Evolutionary conservation across 2,888 invertebrate genomes (phyloP), one percentile per base, ranked within the genome.

Genomic region (Antheraea assamensis): DNA sequence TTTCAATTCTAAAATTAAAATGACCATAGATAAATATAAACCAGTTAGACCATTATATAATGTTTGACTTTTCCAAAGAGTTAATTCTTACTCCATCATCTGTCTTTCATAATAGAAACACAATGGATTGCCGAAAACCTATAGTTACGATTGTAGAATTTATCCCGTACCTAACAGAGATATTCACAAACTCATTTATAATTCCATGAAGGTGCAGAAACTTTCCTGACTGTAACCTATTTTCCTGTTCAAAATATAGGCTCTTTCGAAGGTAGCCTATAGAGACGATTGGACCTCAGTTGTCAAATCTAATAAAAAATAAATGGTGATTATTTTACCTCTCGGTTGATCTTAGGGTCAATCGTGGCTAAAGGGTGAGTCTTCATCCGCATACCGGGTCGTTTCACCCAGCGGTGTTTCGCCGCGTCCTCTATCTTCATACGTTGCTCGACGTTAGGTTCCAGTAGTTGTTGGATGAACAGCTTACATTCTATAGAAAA

Each of bases 341-440:
- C 92, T 77, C 89, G 86, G 77, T 87, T 92, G 72, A 84, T 79
- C 75, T 88, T 85, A 61, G 88, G 80, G 74, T 93, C 88, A 47
- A 90, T 68, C 68, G 87, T 83, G 24, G 87, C 90, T 15, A 95
- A 84, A 0, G 95, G 95, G 77, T 95, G 92, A 0, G 91, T 90
- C 77, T 92, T 91, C 86, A 96, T 92, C 55, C 90, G 81, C 88
- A 92, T 91, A 72, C 93, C 95, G 7, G 95, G 94, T 52, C 92
- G 89, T 68, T 94, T 93, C 70, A 96, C 87, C 96, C 96, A 96
- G 71, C 95, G 95, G 86, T 96, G 96, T 2, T 91, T 88, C 73
- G 95, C 85, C 49, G 96, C 93, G 79, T 96, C 96, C 73, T 93
- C 93, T 47, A 95, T 95, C 76, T 93, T 94, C 86, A 96, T 95